These are phyloP conservation scores for Machaerirhynchus nigripectus DNA, from an alignment of 2,113 vertebrate species.

Conservation along the genomic window DNA sequence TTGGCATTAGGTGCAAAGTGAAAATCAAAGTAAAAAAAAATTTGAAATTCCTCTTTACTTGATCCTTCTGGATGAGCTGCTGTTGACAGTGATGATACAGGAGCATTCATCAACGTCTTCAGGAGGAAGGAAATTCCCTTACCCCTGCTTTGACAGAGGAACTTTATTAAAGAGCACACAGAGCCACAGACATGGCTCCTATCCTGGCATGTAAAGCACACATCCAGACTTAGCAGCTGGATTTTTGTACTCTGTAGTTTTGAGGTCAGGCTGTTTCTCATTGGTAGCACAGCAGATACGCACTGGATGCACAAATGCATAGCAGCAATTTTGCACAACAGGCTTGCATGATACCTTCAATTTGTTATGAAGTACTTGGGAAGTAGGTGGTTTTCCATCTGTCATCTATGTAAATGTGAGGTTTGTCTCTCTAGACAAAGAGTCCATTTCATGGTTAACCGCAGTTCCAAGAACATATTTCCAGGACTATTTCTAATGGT, in stretches of 20 bases:
- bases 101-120: not conserved
- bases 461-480: not conserved
- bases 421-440: not conserved
- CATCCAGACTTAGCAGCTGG: rapidly evolving
- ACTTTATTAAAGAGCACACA: not conserved
- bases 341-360: not conserved
- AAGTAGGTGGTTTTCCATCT: not conserved
- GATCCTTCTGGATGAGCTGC: not conserved
- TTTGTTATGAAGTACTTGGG: not conserved
- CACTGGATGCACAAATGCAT: not conserved
- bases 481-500: not conserved
- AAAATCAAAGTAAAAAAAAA: not conserved
- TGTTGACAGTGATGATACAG: not conserved
- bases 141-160: not conserved
- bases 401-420: not conserved
- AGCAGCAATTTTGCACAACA: not conserved
- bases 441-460: not conserved
- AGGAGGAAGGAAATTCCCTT: not conserved
- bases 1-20: not conserved
- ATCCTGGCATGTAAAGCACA: not conserved
- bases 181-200: not conserved
- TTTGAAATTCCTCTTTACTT: not conserved
- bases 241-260: not conserved
- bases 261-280: not conserved
- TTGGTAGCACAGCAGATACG: not conserved